Percentiles rank a stretch among this genome's conserved stretches.
Evolutionary conservation across 2,113 vertebrate genomes (phyloP).

Genomic region (Ictalurus furcatus): DNA sequence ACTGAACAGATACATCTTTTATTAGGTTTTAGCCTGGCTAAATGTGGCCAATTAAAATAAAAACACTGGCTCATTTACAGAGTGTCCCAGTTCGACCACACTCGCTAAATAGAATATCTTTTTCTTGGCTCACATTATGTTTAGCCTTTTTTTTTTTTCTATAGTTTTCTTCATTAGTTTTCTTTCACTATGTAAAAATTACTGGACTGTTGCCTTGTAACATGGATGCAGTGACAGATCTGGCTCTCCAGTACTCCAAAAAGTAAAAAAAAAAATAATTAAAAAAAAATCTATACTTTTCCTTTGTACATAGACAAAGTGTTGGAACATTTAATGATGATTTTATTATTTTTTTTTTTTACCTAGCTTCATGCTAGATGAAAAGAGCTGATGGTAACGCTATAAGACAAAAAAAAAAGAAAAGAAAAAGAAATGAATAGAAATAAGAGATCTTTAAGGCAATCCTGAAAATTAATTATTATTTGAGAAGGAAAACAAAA

Average conservation of each 20-base stretch:
- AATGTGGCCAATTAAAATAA: neutral
- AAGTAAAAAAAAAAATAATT: neutral
- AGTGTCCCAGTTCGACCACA: neutral
- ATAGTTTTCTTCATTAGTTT: neutral
- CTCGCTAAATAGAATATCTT: neutral
- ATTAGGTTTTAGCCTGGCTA: neutral
- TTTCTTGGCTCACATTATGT: neutral
- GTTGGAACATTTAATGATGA: neutral
- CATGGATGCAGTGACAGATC: neutral
- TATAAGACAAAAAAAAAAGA: neutral
- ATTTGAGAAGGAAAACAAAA: neutral
- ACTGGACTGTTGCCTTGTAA: neutral
- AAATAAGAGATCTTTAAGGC: neutral
- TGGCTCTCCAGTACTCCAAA: neutral
- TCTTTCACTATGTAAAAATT: neutral
- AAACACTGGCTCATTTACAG: neutral
- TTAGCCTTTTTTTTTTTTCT: neutral
- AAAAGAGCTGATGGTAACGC: no score
- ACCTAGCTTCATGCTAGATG: neutral
- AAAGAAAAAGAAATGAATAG: neutral
- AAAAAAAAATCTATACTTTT: neutral
- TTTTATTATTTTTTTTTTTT: no score
- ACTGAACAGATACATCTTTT: neutral
- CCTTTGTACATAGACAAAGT: neutral
- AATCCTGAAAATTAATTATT: slow-evolving; percentile 11